phyloP scores from a whole-genome alignment of 2,888 invertebrate genomes.

The Rhabditoides inermis region DNA sequence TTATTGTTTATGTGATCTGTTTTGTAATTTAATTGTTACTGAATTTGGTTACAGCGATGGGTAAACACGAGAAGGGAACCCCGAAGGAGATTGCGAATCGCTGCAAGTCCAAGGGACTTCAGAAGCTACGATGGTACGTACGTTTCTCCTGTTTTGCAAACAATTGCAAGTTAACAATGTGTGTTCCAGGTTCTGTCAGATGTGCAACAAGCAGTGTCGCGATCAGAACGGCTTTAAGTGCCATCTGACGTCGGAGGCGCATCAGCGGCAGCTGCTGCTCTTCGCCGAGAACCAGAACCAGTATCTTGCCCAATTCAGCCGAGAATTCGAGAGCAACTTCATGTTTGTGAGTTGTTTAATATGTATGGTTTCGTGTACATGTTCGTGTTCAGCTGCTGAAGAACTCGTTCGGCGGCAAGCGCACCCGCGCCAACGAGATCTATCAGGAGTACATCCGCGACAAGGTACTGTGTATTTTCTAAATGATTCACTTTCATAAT shows the following conservation, averaged over 20 bases:
- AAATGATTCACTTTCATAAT: not conserved
- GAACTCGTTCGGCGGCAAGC: conserved; percentile 63
- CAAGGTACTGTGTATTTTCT: conserved; percentile 14
- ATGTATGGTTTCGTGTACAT: not conserved
- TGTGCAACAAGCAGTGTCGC: conserved; percentile 98
- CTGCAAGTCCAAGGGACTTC: conserved; percentile 94
- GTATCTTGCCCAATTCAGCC: conserved; percentile 84
- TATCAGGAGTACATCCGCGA: conserved; percentile 90
- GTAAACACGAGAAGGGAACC: conserved; percentile 58
- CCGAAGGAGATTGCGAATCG: conserved; percentile 96
- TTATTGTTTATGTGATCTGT: not conserved
- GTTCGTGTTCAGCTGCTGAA: conserved; percentile 30
- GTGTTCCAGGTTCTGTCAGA: conserved; percentile 68
- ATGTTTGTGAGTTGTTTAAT: conserved; percentile 11
- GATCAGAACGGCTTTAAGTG: conserved; percentile 98
- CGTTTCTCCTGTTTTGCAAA: not conserved
- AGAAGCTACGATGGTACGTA: conserved; percentile 82
- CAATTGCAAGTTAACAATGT: not conserved
- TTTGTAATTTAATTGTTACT: not conserved
- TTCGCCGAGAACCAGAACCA: conserved; percentile 87
- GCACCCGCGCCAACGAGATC: conserved; percentile 88
- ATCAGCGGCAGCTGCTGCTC: conserved; percentile 85
- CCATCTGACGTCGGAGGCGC: conserved; percentile 92
- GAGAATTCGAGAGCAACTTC: conserved; percentile 44
- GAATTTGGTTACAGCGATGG: conserved; percentile 21